phyloP scores from a whole-genome alignment of 2,888 invertebrate species.

The Lacanobia wlatinum region DNA sequence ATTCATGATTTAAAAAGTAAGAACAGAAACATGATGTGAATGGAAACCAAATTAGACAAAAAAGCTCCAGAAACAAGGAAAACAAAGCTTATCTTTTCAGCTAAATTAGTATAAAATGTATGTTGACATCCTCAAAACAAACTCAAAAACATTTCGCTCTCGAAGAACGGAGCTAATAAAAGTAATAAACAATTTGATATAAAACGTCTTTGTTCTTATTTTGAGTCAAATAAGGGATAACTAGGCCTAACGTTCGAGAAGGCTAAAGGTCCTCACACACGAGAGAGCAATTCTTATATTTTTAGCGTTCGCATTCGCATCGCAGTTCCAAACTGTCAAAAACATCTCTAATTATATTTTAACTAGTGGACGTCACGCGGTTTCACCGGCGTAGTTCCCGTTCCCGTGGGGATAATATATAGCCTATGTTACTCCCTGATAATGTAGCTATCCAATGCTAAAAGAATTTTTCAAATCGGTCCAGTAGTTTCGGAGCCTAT shows the following conservation, averaged over 20 bases:
- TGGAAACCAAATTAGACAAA: not conserved
- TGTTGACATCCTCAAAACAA: constrained; percentile 8
- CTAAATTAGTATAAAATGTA: constrained; percentile 9
- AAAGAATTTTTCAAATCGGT: too few relatives aligned
- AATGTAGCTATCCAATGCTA: too few relatives aligned
- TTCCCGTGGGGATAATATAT: too few relatives aligned
- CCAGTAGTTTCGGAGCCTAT: too few relatives aligned
- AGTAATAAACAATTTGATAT: constrained; percentile 61
- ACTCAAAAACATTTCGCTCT: constrained; percentile 1
- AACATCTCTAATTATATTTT: too few relatives aligned
- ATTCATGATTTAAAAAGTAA: not conserved
- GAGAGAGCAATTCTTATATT: not conserved
- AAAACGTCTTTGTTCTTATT: constrained; percentile 58
- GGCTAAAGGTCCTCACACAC: not conserved
- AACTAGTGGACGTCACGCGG: too few relatives aligned
- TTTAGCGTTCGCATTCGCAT: too few relatives aligned
- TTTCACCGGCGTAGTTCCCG: too few relatives aligned
- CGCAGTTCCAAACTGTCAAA: too few relatives aligned
- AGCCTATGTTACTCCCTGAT: too few relatives aligned
- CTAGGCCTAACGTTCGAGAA: constrained; percentile 17
- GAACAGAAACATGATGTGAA: not conserved
- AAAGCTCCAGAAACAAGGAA: not conserved
- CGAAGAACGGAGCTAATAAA: constrained; percentile 45
- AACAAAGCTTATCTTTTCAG: not conserved
- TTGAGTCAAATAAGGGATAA: constrained; percentile 60